Evolutionary conservation across 2,113 vertebrate genomes (phyloP), one percentile per base, ranked within the genome.

Genomic region (Notechis scutatus): DNA sequence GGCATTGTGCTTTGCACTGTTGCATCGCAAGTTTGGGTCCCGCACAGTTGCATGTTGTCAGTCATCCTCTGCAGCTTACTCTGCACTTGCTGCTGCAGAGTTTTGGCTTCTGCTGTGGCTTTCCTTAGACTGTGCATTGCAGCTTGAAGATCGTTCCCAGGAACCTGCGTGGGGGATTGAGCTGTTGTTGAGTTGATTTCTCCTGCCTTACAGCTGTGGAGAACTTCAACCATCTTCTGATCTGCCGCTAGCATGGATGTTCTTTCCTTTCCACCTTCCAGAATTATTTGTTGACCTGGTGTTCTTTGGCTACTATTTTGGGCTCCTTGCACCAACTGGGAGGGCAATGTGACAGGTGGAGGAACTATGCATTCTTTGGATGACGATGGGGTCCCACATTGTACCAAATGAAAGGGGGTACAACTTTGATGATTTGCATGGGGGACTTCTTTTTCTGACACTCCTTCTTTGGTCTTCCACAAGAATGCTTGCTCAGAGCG

Each of bases 51-150:
- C 12, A 93, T 69, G 5, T 97, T 95, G 92, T 97, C 95, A n/a
- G 69, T 87, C 86, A 54, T 94, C 42, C 85, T 94, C 52, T 97
- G 96, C 54, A 96, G 94, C 92, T 98, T 98, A 94, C 93, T 97
- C 91, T 97, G 97, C 14, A 98, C 96, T 0, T 98, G 98, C 39
- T 98, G 95, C 87, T 98, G 96, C 91, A 99, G 97, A 39, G 95
- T 97, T 94, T 97, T 98, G 42, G 98, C 98, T 91, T 99, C 97
- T 0, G 96, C 95, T 11, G 98, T 98, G 1, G 97, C 98, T 88
- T 97, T 92, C 86, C 96, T 97, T 42, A 99, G 97, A 92, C 95
- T 97, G 42, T 97, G 95, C 96, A 98, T 98, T 52, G 98, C 98
- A 45, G 95, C 95, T 95, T 98, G 98, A 54, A 98, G 97, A 90